Evolutionary conservation across 2,888 invertebrate genomes (phyloP), one percentile per base, ranked within the genome.

Genomic region (Drosophila neutralis): DNA sequence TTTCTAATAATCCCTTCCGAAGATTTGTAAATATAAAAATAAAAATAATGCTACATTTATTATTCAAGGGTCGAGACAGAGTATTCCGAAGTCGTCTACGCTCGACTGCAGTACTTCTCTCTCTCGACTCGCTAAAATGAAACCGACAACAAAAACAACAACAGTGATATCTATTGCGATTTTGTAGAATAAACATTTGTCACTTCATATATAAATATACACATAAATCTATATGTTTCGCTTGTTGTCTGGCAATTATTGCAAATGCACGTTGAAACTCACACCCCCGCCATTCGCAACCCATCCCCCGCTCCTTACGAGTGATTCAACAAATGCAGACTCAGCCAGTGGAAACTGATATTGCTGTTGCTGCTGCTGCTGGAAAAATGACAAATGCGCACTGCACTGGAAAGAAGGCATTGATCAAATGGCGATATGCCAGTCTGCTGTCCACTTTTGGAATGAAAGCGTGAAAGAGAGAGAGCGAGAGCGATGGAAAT

Each of bases 171-270:
- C 24, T 35, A 57, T 56, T 65, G 57, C 27, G 52, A 8, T 24
- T 76, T 69, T 69, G 42, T 64, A 31, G n/a, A 67, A 64, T 24
- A 31, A 57, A 49, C 49, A 53, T 58, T 74, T 52, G 61, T 62
- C 66, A 63, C 29, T 57, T 40, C 24, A 36, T 48, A 62, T 15
- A 33, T 8, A n/a, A 35, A 29, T 33, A 18, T 15, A 13, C 3
- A 33, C 33, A n/a, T 24, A 15, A 18, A 11, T 13, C 11, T 40
- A 33, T 40, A 42, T 21, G 31, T 52, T n/a, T 31, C 33, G 21
- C 18, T 31, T 51, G 31, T 51, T 31, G 51, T 11, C 51, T 33
- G 31, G 13, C 33, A 31, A 52, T 52, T 52, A 52, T n/a, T 51
- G 11, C 51, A 33, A 27, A 36, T 24, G 45, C 45, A 45, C 45